Conservation (phyloP, 2,888 invertebrate species). For the Eustalomyia histrio region DNA sequence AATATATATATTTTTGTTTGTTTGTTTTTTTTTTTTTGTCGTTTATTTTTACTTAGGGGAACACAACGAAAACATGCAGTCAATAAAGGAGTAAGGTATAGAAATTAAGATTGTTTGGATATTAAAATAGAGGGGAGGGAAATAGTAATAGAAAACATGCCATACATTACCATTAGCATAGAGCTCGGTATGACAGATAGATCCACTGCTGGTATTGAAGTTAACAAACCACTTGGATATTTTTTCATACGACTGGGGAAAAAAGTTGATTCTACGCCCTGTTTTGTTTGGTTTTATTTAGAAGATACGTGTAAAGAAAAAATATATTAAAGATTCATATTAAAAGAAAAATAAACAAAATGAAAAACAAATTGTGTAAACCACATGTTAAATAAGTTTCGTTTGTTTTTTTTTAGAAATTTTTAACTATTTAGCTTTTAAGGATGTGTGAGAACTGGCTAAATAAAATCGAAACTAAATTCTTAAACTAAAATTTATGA, state of each 20-base stretch:
- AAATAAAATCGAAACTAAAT: too few species aligned
- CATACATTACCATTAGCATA: conserved; percentile 79
- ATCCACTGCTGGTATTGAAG: conserved; percentile 78
- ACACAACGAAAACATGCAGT: conserved; percentile 41
- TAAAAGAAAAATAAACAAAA: conserved; percentile 14
- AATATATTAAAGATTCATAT: conserved; percentile 7
- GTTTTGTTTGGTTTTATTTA: conserved; percentile 58
- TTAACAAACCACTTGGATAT: conserved; percentile 79
- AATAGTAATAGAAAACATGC: conserved; percentile 45
- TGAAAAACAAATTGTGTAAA: conserved; percentile 9
- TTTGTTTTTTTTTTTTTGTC: neutral
- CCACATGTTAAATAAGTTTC: neutral
- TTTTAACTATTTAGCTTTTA: neutral
- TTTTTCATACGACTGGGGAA: conserved; percentile 79
- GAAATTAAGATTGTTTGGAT: neutral
- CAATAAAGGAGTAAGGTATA: conserved; percentile 1
- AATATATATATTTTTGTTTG: neutral
- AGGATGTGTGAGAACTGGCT: neutral
- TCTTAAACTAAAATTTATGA: too few species aligned
- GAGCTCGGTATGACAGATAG: conserved; percentile 78
- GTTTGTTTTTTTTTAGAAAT: neutral
- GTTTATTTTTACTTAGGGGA: conserved; percentile 33
- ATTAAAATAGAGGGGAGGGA: neutral
- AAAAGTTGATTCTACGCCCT: conserved; percentile 80
- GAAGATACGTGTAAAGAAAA: conserved; percentile 4